Conservation (phyloP, 2,888 invertebrate genomes). For the Cryptocephalus moraei region DNA sequence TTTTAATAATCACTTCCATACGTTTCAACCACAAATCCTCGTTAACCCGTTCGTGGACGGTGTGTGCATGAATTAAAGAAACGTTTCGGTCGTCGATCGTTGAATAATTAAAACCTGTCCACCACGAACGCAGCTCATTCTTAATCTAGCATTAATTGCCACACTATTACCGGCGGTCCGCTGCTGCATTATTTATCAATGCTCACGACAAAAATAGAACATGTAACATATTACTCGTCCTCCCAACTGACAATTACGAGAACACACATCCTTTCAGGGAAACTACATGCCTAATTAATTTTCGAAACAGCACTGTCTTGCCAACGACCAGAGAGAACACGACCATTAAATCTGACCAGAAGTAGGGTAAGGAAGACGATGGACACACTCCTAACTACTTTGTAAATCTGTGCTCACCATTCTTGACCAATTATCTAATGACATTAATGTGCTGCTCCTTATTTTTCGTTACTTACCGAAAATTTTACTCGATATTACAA, state of each 20-base stretch:
- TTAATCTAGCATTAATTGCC: slow-evolving; percentile 22
- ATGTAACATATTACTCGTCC: slow-evolving; percentile 1
- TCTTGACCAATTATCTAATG: too few relatives aligned
- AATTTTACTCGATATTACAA: too few relatives aligned
- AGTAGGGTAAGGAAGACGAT: too few relatives aligned
- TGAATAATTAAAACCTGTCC: slow-evolving; percentile 31
- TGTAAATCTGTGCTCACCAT: too few relatives aligned
- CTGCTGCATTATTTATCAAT: slow-evolving; percentile 17
- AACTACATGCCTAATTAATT: too few relatives aligned
- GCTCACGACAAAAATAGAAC: slow-evolving; percentile 1
- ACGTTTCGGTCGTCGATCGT: slow-evolving; percentile 14
- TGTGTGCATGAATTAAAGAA: slow-evolving; percentile 26
- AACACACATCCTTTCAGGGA: not conserved
- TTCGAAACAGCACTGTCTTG: too few relatives aligned
- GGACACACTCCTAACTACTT: too few relatives aligned
- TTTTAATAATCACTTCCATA: slow-evolving; percentile 29
- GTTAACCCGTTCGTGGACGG: slow-evolving; percentile 19
- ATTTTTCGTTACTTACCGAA: too few relatives aligned
- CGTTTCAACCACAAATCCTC: slow-evolving; percentile 7
- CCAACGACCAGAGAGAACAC: too few relatives aligned
- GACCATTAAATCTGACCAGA: too few relatives aligned
- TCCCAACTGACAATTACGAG: slow-evolving; percentile 1
- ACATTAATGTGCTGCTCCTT: too few relatives aligned
- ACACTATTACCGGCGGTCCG: slow-evolving; percentile 12
- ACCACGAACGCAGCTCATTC: slow-evolving; percentile 18